Conservation (phyloP, 2,888 invertebrate genomes). For the Drosophila pseudotalamancana region DNA sequence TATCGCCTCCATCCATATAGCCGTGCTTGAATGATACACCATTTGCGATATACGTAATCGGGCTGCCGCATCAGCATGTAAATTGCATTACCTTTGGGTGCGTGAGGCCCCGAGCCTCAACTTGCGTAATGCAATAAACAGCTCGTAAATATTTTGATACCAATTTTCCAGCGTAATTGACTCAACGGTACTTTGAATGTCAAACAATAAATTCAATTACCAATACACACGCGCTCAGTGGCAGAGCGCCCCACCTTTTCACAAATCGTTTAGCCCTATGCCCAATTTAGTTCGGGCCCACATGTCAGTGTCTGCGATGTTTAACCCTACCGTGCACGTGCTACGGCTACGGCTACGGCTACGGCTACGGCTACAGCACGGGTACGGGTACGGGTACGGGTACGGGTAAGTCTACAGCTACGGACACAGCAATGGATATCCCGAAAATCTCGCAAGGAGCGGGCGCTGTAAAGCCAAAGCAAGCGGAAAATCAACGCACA, state of each 20-base stretch:
- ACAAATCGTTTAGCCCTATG: background rate
- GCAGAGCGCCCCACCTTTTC: slow-evolving; percentile 1
- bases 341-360: slow-evolving; percentile 23
- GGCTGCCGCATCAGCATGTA: slow-evolving; percentile 70
- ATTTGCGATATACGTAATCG: slow-evolving; percentile 56
- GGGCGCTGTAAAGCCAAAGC: slow-evolving; percentile 71
- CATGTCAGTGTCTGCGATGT: slow-evolving; percentile 38
- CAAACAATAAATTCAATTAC: slow-evolving; percentile 83
- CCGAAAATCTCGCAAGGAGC: slow-evolving; percentile 49
- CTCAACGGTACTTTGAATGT: slow-evolving; percentile 82
- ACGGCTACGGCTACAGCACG: slow-evolving; percentile 31
- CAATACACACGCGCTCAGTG: slow-evolving; percentile 59
- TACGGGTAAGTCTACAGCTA: slow-evolving; percentile 20
- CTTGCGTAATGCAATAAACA: slow-evolving; percentile 78
- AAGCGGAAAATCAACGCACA: slow-evolving; percentile 79
- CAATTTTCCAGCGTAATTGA: slow-evolving; percentile 82
- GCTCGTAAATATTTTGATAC: slow-evolving; percentile 82
- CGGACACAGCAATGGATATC: slow-evolving; percentile 53
- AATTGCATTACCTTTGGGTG: slow-evolving; percentile 70
- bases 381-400: slow-evolving; percentile 26
- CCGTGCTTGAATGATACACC: slow-evolving; percentile 29
- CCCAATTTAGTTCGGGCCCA: slow-evolving; percentile 3
- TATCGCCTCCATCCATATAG: slow-evolving; percentile 8
- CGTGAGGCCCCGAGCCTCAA: slow-evolving; percentile 43
- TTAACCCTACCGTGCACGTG: slow-evolving; percentile 78